A percentile compares a stretch with the other conserved stretches of the same genome.
phyloP scores from a whole-genome alignment of 2,797 vertebrate genomes.

The Eleutherodactylus coqui region DNA sequence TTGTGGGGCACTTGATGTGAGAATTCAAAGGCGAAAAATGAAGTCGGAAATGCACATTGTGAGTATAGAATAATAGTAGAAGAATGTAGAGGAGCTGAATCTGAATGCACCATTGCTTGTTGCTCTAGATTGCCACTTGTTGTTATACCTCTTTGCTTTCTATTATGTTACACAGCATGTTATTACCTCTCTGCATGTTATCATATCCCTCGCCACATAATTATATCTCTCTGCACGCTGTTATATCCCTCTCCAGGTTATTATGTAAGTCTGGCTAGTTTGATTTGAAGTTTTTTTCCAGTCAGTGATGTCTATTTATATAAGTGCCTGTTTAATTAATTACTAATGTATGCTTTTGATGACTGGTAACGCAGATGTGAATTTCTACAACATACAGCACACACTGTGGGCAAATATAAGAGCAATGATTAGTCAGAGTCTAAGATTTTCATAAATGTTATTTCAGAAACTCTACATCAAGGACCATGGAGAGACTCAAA shows the following conservation, averaged over 20 bases:
- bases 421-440: neutral
- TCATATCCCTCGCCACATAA: constrained; percentile 49
- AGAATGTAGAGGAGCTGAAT: neutral
- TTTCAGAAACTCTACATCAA: neutral
- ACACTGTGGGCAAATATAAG: neutral
- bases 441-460: neutral
- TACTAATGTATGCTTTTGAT: constrained; percentile 22
- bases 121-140: constrained; percentile 43
- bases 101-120: constrained; percentile 17
- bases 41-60: neutral
- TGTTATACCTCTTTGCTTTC: constrained; percentile 45
- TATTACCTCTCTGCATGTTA: constrained; percentile 55
- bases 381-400: neutral
- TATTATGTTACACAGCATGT: constrained; percentile 47
- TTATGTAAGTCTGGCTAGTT: constrained; percentile 41
- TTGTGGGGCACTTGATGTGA: neutral
- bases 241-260: constrained; percentile 46
- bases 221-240: constrained; percentile 57
- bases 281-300: constrained; percentile 11
- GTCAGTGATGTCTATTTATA: constrained; percentile 27
- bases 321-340: constrained; percentile 30
- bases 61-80: neutral
- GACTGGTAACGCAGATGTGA: neutral
- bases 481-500: neutral
- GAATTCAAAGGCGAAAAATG: neutral